Evolutionary conservation across 2,113 vertebrate genomes (phyloP), one percentile per base, ranked within the genome.

Genomic region (Pelmatolapia mariae): DNA sequence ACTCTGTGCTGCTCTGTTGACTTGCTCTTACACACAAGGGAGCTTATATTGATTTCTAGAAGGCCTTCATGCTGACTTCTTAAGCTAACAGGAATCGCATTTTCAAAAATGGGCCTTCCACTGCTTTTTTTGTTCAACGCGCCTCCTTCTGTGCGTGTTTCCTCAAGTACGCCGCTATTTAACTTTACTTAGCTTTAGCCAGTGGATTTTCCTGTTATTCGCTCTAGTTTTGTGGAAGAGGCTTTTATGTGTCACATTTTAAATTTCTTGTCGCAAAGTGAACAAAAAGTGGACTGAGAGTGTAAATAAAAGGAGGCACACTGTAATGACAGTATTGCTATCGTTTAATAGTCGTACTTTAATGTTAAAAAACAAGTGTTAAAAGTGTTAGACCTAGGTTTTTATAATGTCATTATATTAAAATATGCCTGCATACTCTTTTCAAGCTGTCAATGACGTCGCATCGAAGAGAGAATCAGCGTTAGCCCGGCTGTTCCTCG

Each of bases 21-120:
- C 95, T 96, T 36, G 85, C 86, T 92, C 83, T 79, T 26, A 84
- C 92, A 85, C 92, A 63, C 93, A 61, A 82, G 95, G 93, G 93
- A 95, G 81, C 79, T 71, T 89, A 90, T 93, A 95, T 95, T 94
- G 94, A 96, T 96, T 96, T 94, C 87, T 89, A 26, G 40, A 85
- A 91, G 90, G 89, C 92, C 94, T 95, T 96, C 90, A 90, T 87
- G 91, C 85, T 13, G 81, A 36, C 81, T 83, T 89, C 91, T 93
- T 89, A 54, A 87, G 80, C 90, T 93, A 87, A 82, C 80, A 83
- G 87, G 81, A 91, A 90, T 94, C 89, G 80, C 91, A 91, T 90
- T 94, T 88, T 91, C 53, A 81, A 85, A 80, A 88, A 73, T 3
- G 57, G 38, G 10, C 73, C 57, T 81, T 87, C 81, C 50, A 52